These are phyloP conservation scores for Ptychobarbus kaznakovi DNA, from an alignment of 2,797 vertebrate genomes.

Conservation along the genomic window DNA sequence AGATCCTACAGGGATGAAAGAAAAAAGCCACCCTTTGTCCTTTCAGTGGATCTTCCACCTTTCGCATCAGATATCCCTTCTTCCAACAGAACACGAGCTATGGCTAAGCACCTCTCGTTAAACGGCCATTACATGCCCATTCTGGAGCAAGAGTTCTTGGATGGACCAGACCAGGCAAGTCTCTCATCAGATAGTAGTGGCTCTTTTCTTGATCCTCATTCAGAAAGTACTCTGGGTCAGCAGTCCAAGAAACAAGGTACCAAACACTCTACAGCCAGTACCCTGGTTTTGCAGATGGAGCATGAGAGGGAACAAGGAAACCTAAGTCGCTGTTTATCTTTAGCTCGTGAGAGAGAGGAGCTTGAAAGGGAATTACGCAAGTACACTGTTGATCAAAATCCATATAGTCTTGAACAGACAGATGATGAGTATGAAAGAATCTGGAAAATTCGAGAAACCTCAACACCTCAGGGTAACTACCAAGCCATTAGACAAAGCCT, in stretches of 20 bases:
- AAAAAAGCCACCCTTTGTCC: constrained; percentile 73
- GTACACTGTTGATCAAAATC: constrained; percentile 67
- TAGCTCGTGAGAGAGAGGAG: constrained; percentile 79
- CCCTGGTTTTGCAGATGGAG: constrained; percentile 84
- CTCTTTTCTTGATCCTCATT: constrained; percentile 38
- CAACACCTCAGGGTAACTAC: constrained; percentile 63
- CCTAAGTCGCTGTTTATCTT: constrained; percentile 76
- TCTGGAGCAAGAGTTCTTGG: constrained; percentile 50
- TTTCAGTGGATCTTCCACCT: constrained; percentile 77
- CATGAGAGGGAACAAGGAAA: constrained; percentile 80
- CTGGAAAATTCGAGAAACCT: constrained; percentile 69
- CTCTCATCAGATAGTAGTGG: constrained; percentile 66
- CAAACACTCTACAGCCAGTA: constrained; percentile 69
- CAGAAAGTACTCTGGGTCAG: constrained; percentile 56
- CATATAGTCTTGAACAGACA: constrained; percentile 39
- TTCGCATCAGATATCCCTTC: constrained; percentile 68
- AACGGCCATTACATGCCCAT: constrained; percentile 42
- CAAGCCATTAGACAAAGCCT: constrained; percentile 55
- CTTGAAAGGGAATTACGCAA: constrained; percentile 76
- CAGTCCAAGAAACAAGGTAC: constrained; percentile 65
- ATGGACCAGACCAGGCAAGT: constrained; percentile 65
- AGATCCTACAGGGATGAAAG: constrained; percentile 66
- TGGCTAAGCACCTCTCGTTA: constrained; percentile 52
- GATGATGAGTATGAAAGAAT: constrained; percentile 39
- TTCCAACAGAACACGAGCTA: constrained; percentile 43